Conservation (phyloP, 2,888 invertebrate genomes). For the Epistrophella euchroma region DNA sequence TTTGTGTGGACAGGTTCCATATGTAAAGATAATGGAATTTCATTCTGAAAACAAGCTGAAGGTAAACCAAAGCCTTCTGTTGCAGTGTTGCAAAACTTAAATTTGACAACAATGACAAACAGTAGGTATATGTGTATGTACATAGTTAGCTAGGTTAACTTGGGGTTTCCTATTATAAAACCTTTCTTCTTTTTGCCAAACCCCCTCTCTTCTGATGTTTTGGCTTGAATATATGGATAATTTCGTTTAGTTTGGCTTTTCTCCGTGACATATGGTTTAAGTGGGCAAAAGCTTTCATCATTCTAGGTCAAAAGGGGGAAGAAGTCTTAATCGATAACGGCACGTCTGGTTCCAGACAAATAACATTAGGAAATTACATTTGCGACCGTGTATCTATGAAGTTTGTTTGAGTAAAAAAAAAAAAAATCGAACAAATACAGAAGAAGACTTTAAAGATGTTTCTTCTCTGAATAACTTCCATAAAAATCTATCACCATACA, state of each 20-base stretch:
- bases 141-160: background rate
- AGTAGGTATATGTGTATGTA: background rate
- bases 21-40: conserved; percentile 1
- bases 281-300: background rate
- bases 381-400: background rate
- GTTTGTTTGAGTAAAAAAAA: background rate
- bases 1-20: conserved; percentile 26
- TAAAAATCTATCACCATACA: background rate
- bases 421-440: no score
- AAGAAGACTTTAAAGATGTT: conserved; percentile 21
- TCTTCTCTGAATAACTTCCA: background rate
- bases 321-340: background rate
- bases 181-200: background rate
- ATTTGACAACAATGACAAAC: conserved; percentile 14
- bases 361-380: conserved; percentile 30
- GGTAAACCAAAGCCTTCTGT: conserved; percentile 5
- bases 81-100: conserved; percentile 21
- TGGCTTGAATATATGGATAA: conserved; percentile 22
- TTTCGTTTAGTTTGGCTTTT: conserved; percentile 14
- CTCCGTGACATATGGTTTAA: conserved; percentile 3
- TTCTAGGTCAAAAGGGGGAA: background rate
- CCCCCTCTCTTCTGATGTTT: background rate
- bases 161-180: background rate
- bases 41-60: conserved; percentile 8
- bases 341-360: background rate